A percentile compares a stretch with the other conserved stretches of the same genome.
phyloP scores from a whole-genome alignment of 2,113 vertebrate genomes.

The Dromiciops gliroides region DNA sequence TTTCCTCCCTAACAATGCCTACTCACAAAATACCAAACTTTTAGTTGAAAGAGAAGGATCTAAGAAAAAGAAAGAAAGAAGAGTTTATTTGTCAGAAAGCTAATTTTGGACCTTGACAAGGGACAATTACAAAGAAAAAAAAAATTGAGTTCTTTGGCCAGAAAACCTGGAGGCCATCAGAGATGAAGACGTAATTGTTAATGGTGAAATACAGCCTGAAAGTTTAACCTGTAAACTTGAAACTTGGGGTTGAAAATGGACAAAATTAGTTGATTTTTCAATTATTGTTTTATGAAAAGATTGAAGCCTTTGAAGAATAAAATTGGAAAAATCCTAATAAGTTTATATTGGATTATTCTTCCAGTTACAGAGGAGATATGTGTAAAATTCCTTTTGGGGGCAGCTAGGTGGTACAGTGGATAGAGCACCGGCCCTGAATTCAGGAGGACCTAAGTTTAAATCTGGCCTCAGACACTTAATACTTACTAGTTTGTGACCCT shows the following conservation, averaged over 20 bases:
- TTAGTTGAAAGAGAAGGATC: neutral
- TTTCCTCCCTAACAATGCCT: neutral
- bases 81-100: neutral
- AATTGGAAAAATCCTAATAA: neutral
- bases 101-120: fast-evolving
- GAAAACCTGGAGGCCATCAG: neutral
- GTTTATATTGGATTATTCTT: neutral
- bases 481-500: too few relatives aligned
- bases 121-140: too few relatives aligned
- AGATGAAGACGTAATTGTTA: neutral
- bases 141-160: neutral
- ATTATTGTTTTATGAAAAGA: neutral
- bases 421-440: too few relatives aligned
- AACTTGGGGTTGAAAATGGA: neutral
- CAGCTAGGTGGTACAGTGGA: too few relatives aligned
- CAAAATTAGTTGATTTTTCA: neutral
- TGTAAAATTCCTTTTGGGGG: neutral
- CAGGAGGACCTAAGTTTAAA: too few relatives aligned
- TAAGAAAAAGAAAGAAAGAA: neutral
- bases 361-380: neutral
- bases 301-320: neutral
- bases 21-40: neutral
- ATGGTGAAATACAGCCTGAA: neutral
- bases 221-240: conserved; percentile 32
- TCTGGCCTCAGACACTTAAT: too few relatives aligned